phyloP scores from a whole-genome alignment of 2,797 vertebrate genomes.

The Sternarchorhynchus goeldii region DNA sequence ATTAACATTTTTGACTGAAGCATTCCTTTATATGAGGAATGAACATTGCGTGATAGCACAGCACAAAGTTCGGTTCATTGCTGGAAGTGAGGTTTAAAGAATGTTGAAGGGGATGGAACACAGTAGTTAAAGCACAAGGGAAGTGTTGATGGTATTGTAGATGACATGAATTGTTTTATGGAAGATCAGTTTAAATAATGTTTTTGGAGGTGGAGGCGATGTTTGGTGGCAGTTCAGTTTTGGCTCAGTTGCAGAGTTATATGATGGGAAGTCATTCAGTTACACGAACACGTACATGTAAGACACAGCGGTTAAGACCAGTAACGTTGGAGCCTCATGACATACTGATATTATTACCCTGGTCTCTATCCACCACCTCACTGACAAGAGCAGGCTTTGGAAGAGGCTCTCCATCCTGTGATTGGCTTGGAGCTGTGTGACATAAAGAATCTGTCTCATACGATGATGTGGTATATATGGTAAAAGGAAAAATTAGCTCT shows the following conservation, averaged over 20 bases:
- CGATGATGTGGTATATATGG: constrained; percentile 27
- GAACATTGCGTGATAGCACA: constrained; percentile 32
- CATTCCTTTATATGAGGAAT: constrained; percentile 31
- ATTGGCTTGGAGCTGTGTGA: constrained; percentile 75
- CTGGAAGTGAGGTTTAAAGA: constrained; percentile 35
- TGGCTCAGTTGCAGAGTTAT: constrained; percentile 20
- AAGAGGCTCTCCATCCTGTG: constrained; percentile 72
- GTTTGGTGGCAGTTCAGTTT: constrained; percentile 25
- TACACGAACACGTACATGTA: constrained; percentile 34
- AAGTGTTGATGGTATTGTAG: constrained; percentile 31
- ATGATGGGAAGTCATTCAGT: constrained; percentile 41
- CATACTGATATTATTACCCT: constrained; percentile 73
- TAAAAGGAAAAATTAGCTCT: constrained; percentile 52
- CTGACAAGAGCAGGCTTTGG: constrained; percentile 73
- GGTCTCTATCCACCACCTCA: constrained; percentile 72
- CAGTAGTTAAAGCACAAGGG: constrained; percentile 39
- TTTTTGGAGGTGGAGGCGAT: constrained; percentile 27
- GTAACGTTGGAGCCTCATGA: constrained; percentile 36
- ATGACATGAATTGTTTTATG: constrained; percentile 34
- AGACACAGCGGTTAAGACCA: constrained; percentile 43
- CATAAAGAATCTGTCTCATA: constrained; percentile 61
- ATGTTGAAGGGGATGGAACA: constrained; percentile 17
- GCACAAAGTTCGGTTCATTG: constrained; percentile 24
- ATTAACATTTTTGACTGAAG: constrained; percentile 36
- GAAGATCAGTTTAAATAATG: constrained; percentile 11